phyloP scores from a whole-genome alignment of 2,888 invertebrate genomes.

The Xestobium rufovillosum region DNA sequence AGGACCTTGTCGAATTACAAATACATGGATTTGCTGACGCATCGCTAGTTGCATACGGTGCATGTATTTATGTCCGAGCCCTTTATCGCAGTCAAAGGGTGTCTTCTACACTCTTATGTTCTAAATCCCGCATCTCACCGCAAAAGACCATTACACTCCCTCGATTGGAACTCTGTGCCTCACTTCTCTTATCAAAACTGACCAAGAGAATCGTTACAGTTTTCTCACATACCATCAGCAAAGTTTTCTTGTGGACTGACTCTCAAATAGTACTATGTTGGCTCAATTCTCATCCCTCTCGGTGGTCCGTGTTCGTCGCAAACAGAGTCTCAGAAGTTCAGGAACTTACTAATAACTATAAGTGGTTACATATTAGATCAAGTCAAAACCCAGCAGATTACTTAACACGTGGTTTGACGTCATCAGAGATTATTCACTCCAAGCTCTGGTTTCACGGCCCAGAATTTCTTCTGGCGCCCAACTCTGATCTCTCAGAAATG shows the following conservation, averaged over 20 bases:
- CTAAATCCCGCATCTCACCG: slow-evolving; percentile 12
- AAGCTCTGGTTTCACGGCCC: too few species aligned
- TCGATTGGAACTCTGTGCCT: slow-evolving; percentile 16
- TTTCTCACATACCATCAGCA: too few species aligned
- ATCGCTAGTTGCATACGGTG: slow-evolving; percentile 11
- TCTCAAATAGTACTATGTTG: slow-evolving; percentile 18
- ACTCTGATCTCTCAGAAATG: too few species aligned
- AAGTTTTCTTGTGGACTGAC: slow-evolving; percentile 20
- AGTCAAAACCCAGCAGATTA: too few species aligned
- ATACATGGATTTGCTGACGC: slow-evolving; percentile 19
- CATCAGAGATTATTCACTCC: too few species aligned
- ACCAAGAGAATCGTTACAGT: too few species aligned
- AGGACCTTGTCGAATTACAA: too few species aligned
- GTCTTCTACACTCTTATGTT: slow-evolving; percentile 14
- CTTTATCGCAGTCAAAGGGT: slow-evolving; percentile 10
- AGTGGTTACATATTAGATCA: too few species aligned
- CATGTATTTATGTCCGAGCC: slow-evolving; percentile 14
- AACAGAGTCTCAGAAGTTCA: slow-evolving; percentile 17
- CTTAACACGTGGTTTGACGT: too few species aligned
- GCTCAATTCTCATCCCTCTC: slow-evolving; percentile 10
- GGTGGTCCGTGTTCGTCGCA: slow-evolving; percentile 18
- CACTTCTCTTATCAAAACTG: slow-evolving; percentile 13
- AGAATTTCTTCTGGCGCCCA: too few species aligned
- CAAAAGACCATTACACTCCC: slow-evolving; percentile 13
- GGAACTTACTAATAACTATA: too few species aligned